phyloP scores from a whole-genome alignment of 2,888 invertebrate genomes.

The Melanophora roralis region DNA sequence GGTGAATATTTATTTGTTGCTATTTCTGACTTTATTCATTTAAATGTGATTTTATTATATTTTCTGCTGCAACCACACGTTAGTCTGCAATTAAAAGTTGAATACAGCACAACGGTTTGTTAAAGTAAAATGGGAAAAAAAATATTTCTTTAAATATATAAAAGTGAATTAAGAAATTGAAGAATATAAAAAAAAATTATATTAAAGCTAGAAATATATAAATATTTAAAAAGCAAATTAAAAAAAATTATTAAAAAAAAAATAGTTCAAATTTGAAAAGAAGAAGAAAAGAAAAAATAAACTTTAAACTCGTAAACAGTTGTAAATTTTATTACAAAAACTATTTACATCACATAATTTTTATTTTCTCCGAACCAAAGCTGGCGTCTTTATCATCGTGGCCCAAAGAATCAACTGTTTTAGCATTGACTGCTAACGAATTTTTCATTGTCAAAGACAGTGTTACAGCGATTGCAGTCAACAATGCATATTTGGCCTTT shows the following conservation, averaged over 20 bases:
- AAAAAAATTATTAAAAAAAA: not conserved
- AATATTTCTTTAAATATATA: not conserved
- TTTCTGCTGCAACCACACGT: slow-evolving; percentile 6
- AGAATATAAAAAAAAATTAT: not conserved
- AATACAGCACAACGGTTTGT: slow-evolving; percentile 44
- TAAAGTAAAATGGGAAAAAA: not conserved
- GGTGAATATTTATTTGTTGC: not conserved
- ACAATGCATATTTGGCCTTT: slow-evolving; percentile 32
- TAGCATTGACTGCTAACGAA: not conserved
- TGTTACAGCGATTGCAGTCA: slow-evolving; percentile 25
- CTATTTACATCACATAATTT: slow-evolving; percentile 24
- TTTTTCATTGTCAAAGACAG: not conserved
- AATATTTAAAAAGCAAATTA: not conserved
- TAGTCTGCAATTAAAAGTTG: slow-evolving; percentile 40
- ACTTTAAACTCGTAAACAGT: not conserved
- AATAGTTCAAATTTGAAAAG: not conserved
- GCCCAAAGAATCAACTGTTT: slow-evolving; percentile 4
- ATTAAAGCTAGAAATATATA: not conserved
- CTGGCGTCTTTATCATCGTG: slow-evolving; percentile 35
- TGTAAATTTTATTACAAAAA: not conserved
- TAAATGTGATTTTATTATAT: not conserved
- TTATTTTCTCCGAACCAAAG: not conserved
- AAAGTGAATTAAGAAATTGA: not conserved
- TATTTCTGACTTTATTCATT: not conserved
- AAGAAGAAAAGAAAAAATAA: not conserved